Conservation (phyloP, 2,888 invertebrate genomes). For the Ormyrus thymus region DNA sequence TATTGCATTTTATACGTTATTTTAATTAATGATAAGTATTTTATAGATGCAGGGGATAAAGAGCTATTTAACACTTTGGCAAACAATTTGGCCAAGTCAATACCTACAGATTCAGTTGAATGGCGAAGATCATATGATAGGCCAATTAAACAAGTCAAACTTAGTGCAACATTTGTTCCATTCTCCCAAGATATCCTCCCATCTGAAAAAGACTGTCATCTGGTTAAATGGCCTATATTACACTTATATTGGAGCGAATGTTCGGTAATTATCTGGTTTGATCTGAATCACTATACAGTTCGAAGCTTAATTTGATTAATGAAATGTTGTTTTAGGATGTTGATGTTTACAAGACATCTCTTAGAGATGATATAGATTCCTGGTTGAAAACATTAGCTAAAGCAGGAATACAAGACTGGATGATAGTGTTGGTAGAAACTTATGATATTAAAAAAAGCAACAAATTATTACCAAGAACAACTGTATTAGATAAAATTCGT, state of each 20-base stretch:
- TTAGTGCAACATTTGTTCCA: slow-evolving; percentile 88
- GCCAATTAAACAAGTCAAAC: slow-evolving; percentile 87
- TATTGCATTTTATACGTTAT: neutral
- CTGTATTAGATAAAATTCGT: slow-evolving; percentile 95
- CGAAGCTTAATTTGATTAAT: slow-evolving; percentile 6
- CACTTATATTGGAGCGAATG: slow-evolving; percentile 98
- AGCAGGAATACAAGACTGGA: slow-evolving; percentile 90
- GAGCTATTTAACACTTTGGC: slow-evolving; percentile 90
- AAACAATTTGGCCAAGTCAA: slow-evolving; percentile 84
- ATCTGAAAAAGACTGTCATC: slow-evolving; percentile 84
- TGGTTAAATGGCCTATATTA: slow-evolving; percentile 92
- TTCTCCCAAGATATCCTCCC: slow-evolving; percentile 86
- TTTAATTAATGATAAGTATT: slow-evolving; percentile 27
- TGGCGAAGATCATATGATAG: slow-evolving; percentile 94
- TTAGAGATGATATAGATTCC: slow-evolving; percentile 91
- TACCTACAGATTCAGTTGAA: slow-evolving; percentile 92
- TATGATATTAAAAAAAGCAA: slow-evolving; percentile 94
- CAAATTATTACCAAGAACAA: slow-evolving; percentile 92
- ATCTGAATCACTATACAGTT: neutral
- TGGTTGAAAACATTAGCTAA: slow-evolving; percentile 89
- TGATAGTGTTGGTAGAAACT: slow-evolving; percentile 94
- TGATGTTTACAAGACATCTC: slow-evolving; percentile 90
- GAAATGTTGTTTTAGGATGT: slow-evolving; percentile 82
- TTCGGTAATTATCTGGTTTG: slow-evolving; percentile 80
- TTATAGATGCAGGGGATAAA: slow-evolving; percentile 88